These are phyloP conservation scores for Psittacula echo DNA, from an alignment of 2,797 vertebrate species.

Conservation along the genomic window DNA sequence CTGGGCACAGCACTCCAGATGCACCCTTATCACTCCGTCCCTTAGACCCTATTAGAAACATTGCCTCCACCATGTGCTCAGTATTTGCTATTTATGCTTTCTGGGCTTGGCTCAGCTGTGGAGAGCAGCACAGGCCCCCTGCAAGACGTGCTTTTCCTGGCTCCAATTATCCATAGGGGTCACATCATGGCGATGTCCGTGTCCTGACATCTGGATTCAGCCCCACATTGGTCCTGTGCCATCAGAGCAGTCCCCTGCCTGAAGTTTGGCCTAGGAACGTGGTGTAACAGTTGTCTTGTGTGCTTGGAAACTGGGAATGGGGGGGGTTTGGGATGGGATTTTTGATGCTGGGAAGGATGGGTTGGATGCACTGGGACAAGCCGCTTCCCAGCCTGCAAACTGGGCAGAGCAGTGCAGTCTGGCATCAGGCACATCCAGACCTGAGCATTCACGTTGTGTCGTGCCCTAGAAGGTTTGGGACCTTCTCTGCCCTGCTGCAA, in stretches of 20 bases:
- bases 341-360: background rate
- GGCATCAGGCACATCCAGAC: background rate
- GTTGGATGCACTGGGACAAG: background rate
- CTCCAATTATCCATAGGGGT: background rate
- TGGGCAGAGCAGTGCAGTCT: background rate
- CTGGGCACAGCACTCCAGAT: conserved; percentile 40
- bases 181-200: background rate
- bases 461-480: background rate
- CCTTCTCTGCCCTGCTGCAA: background rate
- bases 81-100: background rate
- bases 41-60: conserved; percentile 24
- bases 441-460: background rate
- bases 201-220: background rate
- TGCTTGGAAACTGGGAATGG: background rate
- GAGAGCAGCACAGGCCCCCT: background rate
- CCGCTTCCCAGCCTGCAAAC: background rate
- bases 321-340: too few species aligned
- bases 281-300: background rate
- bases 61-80: background rate
- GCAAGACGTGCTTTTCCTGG: background rate
- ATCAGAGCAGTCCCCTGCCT: background rate
- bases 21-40: conserved; percentile 17
- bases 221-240: background rate
- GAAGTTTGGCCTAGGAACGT: background rate
- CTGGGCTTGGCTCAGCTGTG: background rate